Base-by-base conservation (phyloP, 2,797 vertebrate genomes). In the Sebastes vulpes region DNA sequence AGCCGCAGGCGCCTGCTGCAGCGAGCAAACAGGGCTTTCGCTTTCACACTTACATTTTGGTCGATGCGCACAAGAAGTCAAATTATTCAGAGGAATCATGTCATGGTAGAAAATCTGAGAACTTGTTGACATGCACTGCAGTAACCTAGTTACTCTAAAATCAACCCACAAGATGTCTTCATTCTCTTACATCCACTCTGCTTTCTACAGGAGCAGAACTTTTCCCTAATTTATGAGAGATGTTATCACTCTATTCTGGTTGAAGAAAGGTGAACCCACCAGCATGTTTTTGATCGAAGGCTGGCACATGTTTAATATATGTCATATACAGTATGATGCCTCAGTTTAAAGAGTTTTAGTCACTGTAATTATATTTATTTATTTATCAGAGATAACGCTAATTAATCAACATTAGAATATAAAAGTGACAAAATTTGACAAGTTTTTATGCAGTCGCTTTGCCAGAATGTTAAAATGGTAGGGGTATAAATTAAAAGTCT, bases 1-100 rank as follows among this genome's bases (percentile, higher is more conserved):
- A 86, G 77, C 83, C 9, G 46, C 58, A 73, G 79, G 81, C 56
- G 11, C 38, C 75, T 26, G 38, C 76, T 48, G 64, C 65, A 61
- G 54, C 9, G 3, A 77, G 73, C 71, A 57, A 87, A 71, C 70
- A 56, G 25, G 61, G 48, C 59, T 69, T 75, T 86, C 73, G 54
- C 70, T 72, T 68, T 78, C 58, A 35, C 56, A 58, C 65, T 75
- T 32, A 29, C 54, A 21, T 31, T 80, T 77, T 26, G 9, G 64
- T 75, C 7, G 12, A 72, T 38, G 21, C 21, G 21, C 64, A 64
- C 29, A 70, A 58, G 50, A 60, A 74, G 64, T 20, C 32, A 16
- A 56, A 57, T 65, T 53, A 61, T 65, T 89, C 50, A 69, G 21
- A 38, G 63, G 26, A 61, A 76, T 20, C 9, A 1, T 21, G 66